A percentile compares a stretch with the other conserved stretches of the same genome.
These are phyloP conservation scores for Leptocoma aspasia DNA, from an alignment of 2,113 vertebrate genomes.

Conservation along the genomic window DNA sequence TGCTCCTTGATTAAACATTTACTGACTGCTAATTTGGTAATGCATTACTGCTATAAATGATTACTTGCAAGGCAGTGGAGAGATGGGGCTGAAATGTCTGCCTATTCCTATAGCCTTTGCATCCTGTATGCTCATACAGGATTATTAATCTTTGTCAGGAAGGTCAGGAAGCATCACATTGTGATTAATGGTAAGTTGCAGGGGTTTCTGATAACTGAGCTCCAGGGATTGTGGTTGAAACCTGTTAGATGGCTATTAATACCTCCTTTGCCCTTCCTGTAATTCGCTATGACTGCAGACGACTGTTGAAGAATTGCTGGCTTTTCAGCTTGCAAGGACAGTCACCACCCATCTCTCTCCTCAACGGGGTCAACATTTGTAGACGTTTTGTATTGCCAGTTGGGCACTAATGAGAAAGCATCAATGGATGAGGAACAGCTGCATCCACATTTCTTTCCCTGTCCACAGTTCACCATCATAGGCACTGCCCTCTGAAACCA, in stretches of 20 bases:
- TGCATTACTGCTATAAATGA: background rate
- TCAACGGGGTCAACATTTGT: background rate
- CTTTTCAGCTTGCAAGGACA: background rate
- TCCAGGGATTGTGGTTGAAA: background rate
- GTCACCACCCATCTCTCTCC: background rate
- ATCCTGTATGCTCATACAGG: background rate
- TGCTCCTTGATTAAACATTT: background rate
- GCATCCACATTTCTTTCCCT: background rate
- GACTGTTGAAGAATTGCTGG: background rate
- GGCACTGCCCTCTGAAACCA: background rate
- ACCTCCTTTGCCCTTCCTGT: background rate
- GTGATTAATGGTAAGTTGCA: constrained; percentile 20
- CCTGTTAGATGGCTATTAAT: constrained; percentile 15
- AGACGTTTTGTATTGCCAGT: background rate
- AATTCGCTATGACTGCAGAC: background rate
- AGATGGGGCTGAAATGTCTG: background rate
- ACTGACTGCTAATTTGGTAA: background rate
- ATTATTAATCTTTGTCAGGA: constrained; percentile 33
- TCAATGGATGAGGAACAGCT: background rate
- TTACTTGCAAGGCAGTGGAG: background rate
- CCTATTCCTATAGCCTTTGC: background rate
- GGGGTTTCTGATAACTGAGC: constrained; percentile 20
- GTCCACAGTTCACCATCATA: background rate
- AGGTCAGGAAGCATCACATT: background rate
- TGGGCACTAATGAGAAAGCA: background rate